phyloP scores from a whole-genome alignment of 2,113 vertebrate genomes.

The Pholis gunnellus region DNA sequence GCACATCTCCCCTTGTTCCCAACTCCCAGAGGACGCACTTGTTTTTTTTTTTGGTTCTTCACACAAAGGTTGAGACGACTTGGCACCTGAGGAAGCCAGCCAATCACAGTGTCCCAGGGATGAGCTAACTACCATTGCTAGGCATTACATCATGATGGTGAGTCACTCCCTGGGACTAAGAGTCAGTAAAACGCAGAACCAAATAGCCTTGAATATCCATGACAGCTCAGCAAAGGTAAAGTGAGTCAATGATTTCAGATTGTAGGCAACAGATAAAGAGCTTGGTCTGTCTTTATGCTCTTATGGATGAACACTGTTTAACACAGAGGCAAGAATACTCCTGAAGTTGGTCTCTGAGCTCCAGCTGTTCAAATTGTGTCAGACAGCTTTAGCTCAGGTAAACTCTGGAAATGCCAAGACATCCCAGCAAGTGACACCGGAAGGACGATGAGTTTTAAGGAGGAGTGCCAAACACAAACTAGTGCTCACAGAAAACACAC shows the following conservation, averaged over 20 bases:
- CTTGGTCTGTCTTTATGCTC: neutral
- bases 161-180: conserved; percentile 74
- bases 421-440: conserved; percentile 12
- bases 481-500: neutral
- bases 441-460: neutral
- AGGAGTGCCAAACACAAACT: neutral
- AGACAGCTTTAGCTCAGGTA: conserved; percentile 17
- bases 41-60: conserved; percentile 36
- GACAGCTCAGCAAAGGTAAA: conserved; percentile 17
- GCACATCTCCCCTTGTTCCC: conserved; percentile 50
- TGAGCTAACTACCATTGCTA: conserved; percentile 74
- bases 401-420: neutral
- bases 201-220: conserved; percentile 20
- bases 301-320: conserved; percentile 13
- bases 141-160: conserved; percentile 79
- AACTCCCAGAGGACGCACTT: conserved; percentile 39
- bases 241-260: neutral
- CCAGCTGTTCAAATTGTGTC: conserved; percentile 14
- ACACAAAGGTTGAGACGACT: conserved; percentile 49
- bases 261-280: neutral
- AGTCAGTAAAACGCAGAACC: conserved; percentile 45
- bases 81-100: conserved; percentile 62
- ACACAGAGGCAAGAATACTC: conserved; percentile 16
- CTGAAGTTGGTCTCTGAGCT: conserved; percentile 13
- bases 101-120: conserved; percentile 63